Percentiles rank a stretch among this genome's conserved stretches.
These are phyloP conservation scores for Mastomys natalensis DNA, from an alignment of 2,113 vertebrate species.

Conservation along the genomic window DNA sequence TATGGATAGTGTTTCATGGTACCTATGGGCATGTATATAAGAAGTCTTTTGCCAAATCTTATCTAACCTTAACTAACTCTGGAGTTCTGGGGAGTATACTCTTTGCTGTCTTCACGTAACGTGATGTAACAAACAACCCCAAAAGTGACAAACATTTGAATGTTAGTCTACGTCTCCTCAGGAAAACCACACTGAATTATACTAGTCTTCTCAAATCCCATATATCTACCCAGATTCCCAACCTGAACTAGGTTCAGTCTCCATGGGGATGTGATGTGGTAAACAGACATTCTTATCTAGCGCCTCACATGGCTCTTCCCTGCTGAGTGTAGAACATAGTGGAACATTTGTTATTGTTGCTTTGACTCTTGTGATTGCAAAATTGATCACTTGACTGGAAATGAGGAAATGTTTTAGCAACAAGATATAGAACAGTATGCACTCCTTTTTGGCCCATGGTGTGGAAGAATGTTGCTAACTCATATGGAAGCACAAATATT, in stretches of 20 bases:
- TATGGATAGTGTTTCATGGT: not conserved
- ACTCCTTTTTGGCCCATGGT: not conserved
- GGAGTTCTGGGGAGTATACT: not conserved
- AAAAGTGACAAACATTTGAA: not conserved
- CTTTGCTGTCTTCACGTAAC: not conserved
- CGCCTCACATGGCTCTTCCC: not conserved
- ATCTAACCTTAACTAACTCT: not conserved
- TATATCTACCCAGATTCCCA: not conserved
- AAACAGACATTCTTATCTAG: constrained; percentile 18
- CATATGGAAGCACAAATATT: not conserved
- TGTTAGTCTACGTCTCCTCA: not conserved
- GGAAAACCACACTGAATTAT: not conserved
- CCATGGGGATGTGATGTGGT: not conserved
- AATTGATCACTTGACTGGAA: constrained; percentile 17
- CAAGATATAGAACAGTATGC: not conserved
- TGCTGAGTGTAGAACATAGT: not conserved
- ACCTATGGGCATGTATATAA: not conserved
- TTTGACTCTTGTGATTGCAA: not conserved
- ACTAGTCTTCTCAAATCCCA: constrained; percentile 7
- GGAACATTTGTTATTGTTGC: constrained; percentile 1
- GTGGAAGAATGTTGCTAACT: not conserved
- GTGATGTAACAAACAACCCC: not conserved
- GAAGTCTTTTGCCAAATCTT: not conserved
- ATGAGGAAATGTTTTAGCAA: not conserved
- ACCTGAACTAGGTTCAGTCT: not conserved